Evolutionary conservation across 1,140 invertebrate genomes (phyloP).

Genomic region (Drosophila nebulosa): DNA sequence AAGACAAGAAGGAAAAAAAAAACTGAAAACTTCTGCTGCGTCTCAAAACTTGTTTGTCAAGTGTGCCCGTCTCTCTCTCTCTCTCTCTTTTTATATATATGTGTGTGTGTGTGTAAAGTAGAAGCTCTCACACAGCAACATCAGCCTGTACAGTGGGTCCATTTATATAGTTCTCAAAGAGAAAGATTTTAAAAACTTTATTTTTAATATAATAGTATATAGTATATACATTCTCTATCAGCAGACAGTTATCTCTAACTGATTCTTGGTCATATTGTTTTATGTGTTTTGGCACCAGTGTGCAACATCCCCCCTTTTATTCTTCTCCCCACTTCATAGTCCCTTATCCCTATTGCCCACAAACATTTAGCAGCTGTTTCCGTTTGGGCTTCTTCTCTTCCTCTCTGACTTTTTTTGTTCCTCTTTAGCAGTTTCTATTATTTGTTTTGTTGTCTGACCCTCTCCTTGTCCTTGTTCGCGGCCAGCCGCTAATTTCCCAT

Average conservation of each 20-base stretch:
- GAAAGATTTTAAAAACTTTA: too few species aligned
- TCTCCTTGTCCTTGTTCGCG: not conserved
- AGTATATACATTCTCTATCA: too few species aligned
- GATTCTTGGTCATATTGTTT: too few species aligned
- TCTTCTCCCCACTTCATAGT: too few species aligned
- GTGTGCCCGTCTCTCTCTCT: conserved; percentile 31
- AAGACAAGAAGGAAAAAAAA: conserved; percentile 23
- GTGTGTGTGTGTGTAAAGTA: conserved; percentile 34
- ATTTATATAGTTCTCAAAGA: not conserved
- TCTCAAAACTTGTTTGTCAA: conserved; percentile 61
- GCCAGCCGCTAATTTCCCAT: not conserved
- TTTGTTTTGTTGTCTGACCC: conserved; percentile 12
- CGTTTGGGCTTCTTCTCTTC: not conserved
- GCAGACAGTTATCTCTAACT: too few species aligned
- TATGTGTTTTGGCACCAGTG: not conserved
- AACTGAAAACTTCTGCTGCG: conserved; percentile 73
- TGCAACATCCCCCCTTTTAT: not conserved
- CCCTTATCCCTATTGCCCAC: not conserved
- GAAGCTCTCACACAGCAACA: conserved; percentile 39
- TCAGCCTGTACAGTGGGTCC: conserved; percentile 32
- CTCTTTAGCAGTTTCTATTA: not conserved
- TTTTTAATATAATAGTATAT: too few species aligned
- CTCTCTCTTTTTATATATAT: too few species aligned
- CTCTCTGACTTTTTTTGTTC: not conserved
- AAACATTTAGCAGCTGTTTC: conserved; percentile 38